phyloP scores from a whole-genome alignment of 2,888 invertebrate genomes.

The Plebejus argus region DNA sequence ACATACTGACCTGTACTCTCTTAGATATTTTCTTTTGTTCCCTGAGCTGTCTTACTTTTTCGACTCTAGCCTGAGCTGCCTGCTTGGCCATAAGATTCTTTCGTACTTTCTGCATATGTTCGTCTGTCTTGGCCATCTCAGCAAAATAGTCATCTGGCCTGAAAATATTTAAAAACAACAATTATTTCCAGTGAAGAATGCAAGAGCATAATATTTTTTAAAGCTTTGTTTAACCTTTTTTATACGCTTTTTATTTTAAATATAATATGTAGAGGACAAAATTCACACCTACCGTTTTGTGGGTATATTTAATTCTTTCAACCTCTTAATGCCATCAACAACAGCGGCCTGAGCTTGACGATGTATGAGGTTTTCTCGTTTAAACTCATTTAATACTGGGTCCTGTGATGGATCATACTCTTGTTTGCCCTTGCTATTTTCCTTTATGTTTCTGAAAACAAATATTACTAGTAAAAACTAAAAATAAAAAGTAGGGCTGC shows the following conservation, averaged over 20 bases:
- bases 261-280: too few relatives aligned
- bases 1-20: conserved; percentile 82
- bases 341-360: conserved; percentile 94
- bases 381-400: conserved; percentile 94
- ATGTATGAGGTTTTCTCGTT: conserved; percentile 93
- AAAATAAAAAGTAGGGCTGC: too few relatives aligned
- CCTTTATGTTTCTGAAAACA: conserved; percentile 65
- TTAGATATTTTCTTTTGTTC: conserved; percentile 96
- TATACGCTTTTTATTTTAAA: too few relatives aligned
- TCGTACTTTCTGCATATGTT: conserved; percentile 97
- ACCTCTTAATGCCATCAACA: conserved; percentile 87
- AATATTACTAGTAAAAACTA: neutral
- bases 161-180: conserved; percentile 29
- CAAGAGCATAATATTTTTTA: too few relatives aligned
- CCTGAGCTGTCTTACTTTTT: conserved; percentile 93
- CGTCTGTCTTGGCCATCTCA: conserved; percentile 98
- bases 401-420: conserved; percentile 85
- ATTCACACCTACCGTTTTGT: conserved; percentile 63
- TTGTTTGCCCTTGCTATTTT: conserved; percentile 86
- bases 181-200: neutral
- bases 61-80: conserved; percentile 90
- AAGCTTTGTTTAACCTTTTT: too few relatives aligned
- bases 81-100: conserved; percentile 92
- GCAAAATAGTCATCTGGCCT: conserved; percentile 98
- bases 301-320: conserved; percentile 87